Evolutionary conservation across 2,113 vertebrate genomes (phyloP).

Genomic region (Dolichotis patagonum): DNA sequence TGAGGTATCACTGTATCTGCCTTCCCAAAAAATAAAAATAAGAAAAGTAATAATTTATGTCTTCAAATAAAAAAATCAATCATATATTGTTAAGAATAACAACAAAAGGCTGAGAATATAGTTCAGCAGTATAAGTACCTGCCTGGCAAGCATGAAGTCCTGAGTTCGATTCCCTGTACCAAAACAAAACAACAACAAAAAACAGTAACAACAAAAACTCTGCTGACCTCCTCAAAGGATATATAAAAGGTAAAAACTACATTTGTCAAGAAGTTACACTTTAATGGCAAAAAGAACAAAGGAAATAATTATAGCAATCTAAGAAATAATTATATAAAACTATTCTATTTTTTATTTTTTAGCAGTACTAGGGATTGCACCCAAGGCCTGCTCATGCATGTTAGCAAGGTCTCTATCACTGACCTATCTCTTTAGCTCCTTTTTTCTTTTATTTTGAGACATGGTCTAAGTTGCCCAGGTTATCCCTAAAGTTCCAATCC

Average conservation of each 20-base stretch:
- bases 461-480: background rate
- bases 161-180: too few species aligned
- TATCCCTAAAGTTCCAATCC: background rate
- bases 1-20: background rate
- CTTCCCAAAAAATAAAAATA: background rate
- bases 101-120: background rate
- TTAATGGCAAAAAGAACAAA: background rate
- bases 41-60: background rate
- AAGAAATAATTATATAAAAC: conserved; percentile 30
- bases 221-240: background rate
- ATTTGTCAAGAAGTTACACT: background rate
- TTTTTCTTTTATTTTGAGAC: background rate
- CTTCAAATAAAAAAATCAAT: background rate
- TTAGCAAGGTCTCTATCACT: background rate
- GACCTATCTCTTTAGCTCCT: background rate
- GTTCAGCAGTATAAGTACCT: too few species aligned
- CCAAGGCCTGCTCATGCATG: background rate
- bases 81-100: conserved; percentile 16
- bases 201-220: conserved; percentile 5
- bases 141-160: too few species aligned
- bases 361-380: background rate
- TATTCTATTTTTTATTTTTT: background rate
- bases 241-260: conserved; percentile 35
- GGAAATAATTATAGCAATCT: background rate
- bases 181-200: too few species aligned